A percentile compares a stretch with the other conserved stretches of the same genome.
phyloP scores from a whole-genome alignment of 2,113 vertebrate species.

The Aythya baeri region DNA sequence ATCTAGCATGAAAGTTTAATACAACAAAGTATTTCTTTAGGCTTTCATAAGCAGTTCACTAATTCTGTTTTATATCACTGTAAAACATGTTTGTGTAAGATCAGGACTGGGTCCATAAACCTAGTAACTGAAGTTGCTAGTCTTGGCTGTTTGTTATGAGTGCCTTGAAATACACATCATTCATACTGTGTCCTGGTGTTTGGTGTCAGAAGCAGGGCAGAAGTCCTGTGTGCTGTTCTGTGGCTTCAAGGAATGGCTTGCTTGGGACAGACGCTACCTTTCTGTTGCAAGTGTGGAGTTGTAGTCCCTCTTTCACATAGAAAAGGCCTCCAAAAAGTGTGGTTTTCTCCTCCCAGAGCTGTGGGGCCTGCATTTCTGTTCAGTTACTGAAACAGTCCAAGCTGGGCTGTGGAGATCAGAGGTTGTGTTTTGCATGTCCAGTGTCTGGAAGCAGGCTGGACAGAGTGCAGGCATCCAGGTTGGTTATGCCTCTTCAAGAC shows the following conservation, averaged over 20 bases:
- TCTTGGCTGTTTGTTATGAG: not conserved
- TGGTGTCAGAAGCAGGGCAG: not conserved
- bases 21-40: not conserved
- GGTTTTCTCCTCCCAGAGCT: not conserved
- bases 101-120: not conserved
- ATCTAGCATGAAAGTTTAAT: not conserved
- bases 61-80: not conserved
- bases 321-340: not conserved
- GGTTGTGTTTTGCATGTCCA: not conserved
- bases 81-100: not conserved
- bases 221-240: not conserved
- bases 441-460: not conserved
- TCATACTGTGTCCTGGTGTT: rapidly evolving
- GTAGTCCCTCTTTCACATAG: not conserved
- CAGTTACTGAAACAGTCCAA: not conserved
- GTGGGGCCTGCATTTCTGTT: not conserved
- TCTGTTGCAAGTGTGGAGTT: not conserved
- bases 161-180: not conserved
- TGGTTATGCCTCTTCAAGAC: rapidly evolving
- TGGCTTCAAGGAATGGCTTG: not conserved
- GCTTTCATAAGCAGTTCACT: not conserved
- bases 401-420: not conserved
- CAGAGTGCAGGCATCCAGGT: not conserved
- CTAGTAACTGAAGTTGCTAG: not conserved
- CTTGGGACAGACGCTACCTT: not conserved